phyloP scores from a whole-genome alignment of 2,797 vertebrate genomes.

The Molossus alvarezi region DNA sequence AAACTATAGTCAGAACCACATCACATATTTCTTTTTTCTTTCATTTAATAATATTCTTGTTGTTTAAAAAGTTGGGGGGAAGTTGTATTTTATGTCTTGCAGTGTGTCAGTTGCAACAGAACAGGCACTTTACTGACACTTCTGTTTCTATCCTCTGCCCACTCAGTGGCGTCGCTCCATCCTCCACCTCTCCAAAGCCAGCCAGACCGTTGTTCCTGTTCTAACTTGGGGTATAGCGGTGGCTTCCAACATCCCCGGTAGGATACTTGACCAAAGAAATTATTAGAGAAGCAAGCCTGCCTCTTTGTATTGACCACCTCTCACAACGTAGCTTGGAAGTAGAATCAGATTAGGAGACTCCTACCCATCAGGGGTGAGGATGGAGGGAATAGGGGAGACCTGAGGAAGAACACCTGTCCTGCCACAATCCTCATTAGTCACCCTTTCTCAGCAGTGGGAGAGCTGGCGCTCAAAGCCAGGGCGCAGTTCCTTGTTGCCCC shows the following conservation, averaged over 20 bases:
- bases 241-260: background rate
- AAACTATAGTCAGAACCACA: background rate
- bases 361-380: background rate
- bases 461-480: background rate
- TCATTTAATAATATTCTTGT: background rate
- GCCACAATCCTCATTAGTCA: fast-evolving
- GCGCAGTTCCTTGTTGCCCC: background rate
- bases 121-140: background rate
- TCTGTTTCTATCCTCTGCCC: background rate
- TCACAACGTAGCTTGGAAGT: background rate
- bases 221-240: background rate
- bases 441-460: background rate
- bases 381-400: background rate
- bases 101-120: background rate
- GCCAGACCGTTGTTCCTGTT: background rate
- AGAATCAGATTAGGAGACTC: background rate
- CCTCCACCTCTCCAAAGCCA: background rate
- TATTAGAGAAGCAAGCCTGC: background rate
- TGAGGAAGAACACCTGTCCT: background rate
- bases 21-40: background rate
- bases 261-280: background rate
- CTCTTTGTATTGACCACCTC: background rate
- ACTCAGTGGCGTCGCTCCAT: background rate
- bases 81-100: background rate
- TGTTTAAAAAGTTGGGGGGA: background rate